These are phyloP conservation scores for Beris morrisii DNA, from an alignment of 2,888 invertebrate species.

Conservation along the genomic window DNA sequence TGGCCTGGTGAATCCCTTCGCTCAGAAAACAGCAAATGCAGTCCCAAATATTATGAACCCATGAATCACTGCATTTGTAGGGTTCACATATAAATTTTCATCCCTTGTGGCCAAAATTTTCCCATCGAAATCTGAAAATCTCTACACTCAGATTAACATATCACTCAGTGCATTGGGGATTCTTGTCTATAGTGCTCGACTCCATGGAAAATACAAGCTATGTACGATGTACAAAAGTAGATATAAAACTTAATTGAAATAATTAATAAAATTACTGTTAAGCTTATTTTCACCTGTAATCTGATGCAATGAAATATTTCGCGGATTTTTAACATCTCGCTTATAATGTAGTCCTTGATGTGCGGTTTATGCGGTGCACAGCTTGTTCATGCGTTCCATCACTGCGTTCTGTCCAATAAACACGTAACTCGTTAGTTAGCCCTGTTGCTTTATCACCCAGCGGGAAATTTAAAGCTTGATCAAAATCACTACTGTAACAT, in stretches of 20 bases:
- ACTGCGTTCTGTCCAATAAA: no score
- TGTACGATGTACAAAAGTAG: neutral
- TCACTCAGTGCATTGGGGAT: constrained; percentile 13
- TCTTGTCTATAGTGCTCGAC: neutral
- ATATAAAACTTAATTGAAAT: constrained; percentile 33
- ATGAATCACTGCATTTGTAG: constrained; percentile 10
- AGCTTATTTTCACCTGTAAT: constrained; percentile 35
- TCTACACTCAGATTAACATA: constrained; percentile 21
- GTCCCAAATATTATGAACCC: constrained; percentile 7
- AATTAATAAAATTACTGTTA: constrained; percentile 37
- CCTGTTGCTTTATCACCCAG: no score
- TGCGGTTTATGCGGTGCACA: no score
- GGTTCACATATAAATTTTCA: constrained; percentile 18
- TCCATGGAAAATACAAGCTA: neutral
- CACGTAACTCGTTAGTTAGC: no score
- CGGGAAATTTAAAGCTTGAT: no score
- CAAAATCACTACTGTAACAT: no score
- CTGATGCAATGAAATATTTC: constrained; percentile 23
- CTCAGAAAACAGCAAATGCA: neutral
- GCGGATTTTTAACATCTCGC: no score
- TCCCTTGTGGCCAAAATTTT: constrained; percentile 13
- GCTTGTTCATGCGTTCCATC: no score
- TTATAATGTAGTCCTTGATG: no score
- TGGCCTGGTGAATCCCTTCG: no score
- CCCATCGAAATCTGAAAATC: constrained; percentile 24